A percentile compares a stretch with the other conserved stretches of the same genome.
Conservation (phyloP, 2,888 invertebrate genomes). For the Ophion slaviceki region DNA sequence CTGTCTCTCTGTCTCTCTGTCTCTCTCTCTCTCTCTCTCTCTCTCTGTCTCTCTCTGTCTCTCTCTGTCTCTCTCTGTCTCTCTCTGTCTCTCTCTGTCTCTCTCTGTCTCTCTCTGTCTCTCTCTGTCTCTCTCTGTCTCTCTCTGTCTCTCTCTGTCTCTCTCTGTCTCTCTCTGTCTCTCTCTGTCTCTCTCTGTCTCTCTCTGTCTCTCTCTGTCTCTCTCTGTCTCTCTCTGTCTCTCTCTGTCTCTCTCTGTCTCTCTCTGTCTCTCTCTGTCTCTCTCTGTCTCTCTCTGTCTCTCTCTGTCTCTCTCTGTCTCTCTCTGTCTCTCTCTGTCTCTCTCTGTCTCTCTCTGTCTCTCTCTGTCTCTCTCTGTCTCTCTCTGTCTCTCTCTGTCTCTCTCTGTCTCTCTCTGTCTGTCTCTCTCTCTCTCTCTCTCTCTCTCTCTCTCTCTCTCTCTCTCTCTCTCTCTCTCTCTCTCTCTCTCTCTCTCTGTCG, state of each 20-base stretch:
- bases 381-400: constrained; percentile 43
- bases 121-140: too few relatives aligned
- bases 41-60: constrained; percentile 27
- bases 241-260: constrained; percentile 43
- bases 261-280: constrained; percentile 43
- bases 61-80: not conserved
- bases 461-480: constrained; percentile 33
- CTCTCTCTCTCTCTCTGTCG: constrained; percentile 34
- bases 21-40: too few relatives aligned
- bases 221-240: constrained; percentile 43
- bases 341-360: constrained; percentile 43
- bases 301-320: constrained; percentile 43
- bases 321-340: constrained; percentile 43
- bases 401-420: constrained; percentile 34
- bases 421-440: constrained; percentile 32
- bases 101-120: constrained; percentile 34
- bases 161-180: not conserved
- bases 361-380: constrained; percentile 43
- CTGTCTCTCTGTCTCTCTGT: constrained; percentile 31
- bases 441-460: constrained; percentile 28
- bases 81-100: not conserved
- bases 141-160: constrained; percentile 27
- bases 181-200: not conserved
- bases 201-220: constrained; percentile 45
- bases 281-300: constrained; percentile 43